These are phyloP conservation scores for Teleiodes luculella DNA, from an alignment of 2,888 invertebrate species.

Conservation along the genomic window DNA sequence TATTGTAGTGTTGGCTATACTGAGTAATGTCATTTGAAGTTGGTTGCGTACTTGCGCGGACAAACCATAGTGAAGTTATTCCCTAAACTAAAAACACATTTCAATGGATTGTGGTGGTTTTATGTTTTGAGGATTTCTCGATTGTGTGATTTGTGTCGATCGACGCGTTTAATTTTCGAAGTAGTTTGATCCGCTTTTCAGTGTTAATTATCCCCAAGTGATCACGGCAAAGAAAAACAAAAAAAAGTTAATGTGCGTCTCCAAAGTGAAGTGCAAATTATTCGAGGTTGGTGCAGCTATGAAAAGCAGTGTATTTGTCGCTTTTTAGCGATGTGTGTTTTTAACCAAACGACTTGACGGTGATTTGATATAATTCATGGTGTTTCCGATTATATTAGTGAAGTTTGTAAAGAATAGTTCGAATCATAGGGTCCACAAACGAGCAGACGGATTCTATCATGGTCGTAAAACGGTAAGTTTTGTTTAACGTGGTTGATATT, in stretches of 20 bases:
- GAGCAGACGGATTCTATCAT: conserved; percentile 78
- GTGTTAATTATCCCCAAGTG: conserved; percentile 30
- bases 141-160: conserved; percentile 31
- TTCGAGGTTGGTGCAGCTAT: conserved; percentile 59
- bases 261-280: conserved; percentile 63
- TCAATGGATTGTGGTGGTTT: conserved; percentile 57
- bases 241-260: conserved; percentile 50
- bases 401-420: conserved; percentile 65
- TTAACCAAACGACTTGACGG: conserved; percentile 66
- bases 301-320: conserved; percentile 68
- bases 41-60: conserved; percentile 21
- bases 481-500: conserved; percentile 30
- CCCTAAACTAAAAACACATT: conserved; percentile 39
- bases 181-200: conserved; percentile 22
- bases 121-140: conserved; percentile 57
- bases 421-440: conserved; percentile 78
- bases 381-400: conserved; percentile 68
- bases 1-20: conserved; percentile 26
- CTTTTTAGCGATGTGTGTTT: conserved; percentile 74
- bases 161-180: conserved; percentile 29
- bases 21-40: conserved; percentile 26
- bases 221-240: conserved; percentile 21
- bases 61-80: conserved; percentile 14
- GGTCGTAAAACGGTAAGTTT: conserved; percentile 78
- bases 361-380: conserved; percentile 72